These are phyloP conservation scores for Fragum whitleyi DNA, from an alignment of 2,888 invertebrate genomes.

Conservation along the genomic window DNA sequence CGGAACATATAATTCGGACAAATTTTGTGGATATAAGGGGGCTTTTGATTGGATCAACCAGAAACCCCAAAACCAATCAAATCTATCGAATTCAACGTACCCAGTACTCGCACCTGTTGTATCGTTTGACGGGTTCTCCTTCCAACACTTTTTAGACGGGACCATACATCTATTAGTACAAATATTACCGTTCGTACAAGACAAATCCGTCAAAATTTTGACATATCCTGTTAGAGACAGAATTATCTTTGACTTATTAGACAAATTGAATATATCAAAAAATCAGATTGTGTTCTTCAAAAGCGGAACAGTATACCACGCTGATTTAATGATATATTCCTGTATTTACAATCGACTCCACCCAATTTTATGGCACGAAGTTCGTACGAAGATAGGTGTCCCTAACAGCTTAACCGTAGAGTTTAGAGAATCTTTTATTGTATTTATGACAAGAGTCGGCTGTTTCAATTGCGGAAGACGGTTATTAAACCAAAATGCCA, in stretches of 20 bases:
- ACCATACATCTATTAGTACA: constrained; percentile 34
- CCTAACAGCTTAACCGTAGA: neutral
- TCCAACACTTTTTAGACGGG: constrained; percentile 41
- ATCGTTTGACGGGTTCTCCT: constrained; percentile 18
- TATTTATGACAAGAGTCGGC: constrained; percentile 26
- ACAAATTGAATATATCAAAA: constrained; percentile 23
- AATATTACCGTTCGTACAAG: constrained; percentile 11
- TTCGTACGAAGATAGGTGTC: constrained; percentile 12
- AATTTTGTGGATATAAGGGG: constrained; percentile 12
- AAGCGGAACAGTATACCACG: neutral
- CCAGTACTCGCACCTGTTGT: constrained; percentile 18
- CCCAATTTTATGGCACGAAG: constrained; percentile 28
- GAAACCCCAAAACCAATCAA: neutral
- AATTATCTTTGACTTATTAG: constrained; percentile 20
- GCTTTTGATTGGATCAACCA: neutral
- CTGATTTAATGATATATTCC: constrained; percentile 28
- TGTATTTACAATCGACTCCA: constrained; percentile 33
- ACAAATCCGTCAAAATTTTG: neutral
- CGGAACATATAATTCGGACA: neutral
- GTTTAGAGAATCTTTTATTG: neutral
- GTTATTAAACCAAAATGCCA: constrained; percentile 3
- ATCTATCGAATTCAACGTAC: neutral
- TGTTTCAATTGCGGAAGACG: constrained; percentile 31
- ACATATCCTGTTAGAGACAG: constrained; percentile 10
- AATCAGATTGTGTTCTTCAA: constrained; percentile 4